Evolutionary conservation across 2,113 vertebrate species (phyloP), one percentile per base, ranked within the genome.

Genomic region (Scomber scombrus): DNA sequence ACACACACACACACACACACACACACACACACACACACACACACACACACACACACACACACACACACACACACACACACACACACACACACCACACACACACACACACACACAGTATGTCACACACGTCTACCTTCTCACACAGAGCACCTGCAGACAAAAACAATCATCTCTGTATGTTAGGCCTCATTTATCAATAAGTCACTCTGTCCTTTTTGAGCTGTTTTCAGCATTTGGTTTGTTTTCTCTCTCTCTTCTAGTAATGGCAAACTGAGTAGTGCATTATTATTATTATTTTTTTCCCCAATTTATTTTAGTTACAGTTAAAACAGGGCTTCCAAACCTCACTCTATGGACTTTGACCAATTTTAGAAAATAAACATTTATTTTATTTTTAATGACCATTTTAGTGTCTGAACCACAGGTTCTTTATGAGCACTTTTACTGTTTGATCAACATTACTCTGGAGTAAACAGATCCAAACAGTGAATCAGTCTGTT

Each of bases 121-220:
- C 47, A 74, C 71, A 81, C 43, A 40, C 47, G 51, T 54, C 67
- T 81, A 87, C 89, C 67, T 75, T 71, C 80, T 47, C 31, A 11
- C 72, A 80, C 61, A 85, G 81, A 75, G 58, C 87, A 91, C 86
- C 85, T 84, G 81, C 74, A 18, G 75, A 82, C 57, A 64, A 45
- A 64, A 51, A 7, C 66, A 45, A 80, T 76, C 58, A 40, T 40
- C 34, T 40, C 8, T 40, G 34, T 40, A 40, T 40, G 8, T 40
- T 40, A 40, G 34, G 34, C 34, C 34, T 40, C 6, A 40, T 40
- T 85, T 69, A 83, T 87, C 85, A 49, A 89, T 93, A 76, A 82
- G 82, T 87, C 90, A 85, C 47, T 11, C 55, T 80, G 82, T 89
- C 78, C 87, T 91, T 90, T 84, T 23, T 46, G 18, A 50, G 2